These are phyloP conservation scores for Tiaroga cobitis DNA, from an alignment of 2,797 vertebrate genomes.

Conservation along the genomic window DNA sequence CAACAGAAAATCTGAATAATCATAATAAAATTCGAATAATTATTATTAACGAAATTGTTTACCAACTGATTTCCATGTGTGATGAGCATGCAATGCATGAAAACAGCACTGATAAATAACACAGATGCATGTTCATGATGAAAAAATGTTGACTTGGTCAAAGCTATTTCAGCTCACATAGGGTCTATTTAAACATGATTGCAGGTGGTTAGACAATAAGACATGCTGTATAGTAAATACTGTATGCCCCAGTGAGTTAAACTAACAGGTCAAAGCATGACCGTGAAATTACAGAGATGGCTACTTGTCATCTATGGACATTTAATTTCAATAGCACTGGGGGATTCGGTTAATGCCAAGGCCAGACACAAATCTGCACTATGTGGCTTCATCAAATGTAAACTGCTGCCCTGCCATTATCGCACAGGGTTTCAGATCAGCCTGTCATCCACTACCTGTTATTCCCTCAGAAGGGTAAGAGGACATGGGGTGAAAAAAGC, in stretches of 20 bases:
- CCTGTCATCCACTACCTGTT: constrained; percentile 66
- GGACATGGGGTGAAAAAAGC: constrained; percentile 62
- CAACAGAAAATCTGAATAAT: background rate
- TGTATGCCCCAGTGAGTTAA: constrained; percentile 34
- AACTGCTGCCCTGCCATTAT: constrained; percentile 73
- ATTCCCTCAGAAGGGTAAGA: constrained; percentile 54
- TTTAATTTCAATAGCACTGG: constrained; percentile 65
- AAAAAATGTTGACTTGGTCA: background rate
- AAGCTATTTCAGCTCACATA: background rate
- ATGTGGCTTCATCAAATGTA: constrained; percentile 72
- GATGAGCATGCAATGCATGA: background rate
- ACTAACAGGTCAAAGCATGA: constrained; percentile 24
- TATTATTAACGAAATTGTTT: background rate
- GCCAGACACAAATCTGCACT: constrained; percentile 69
- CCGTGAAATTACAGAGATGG: constrained; percentile 31
- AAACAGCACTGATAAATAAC: background rate
- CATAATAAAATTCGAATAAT: background rate
- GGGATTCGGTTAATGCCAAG: constrained; percentile 56
- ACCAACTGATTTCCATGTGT: background rate
- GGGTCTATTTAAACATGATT: background rate
- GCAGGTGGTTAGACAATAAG: background rate
- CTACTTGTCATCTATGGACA: constrained; percentile 54
- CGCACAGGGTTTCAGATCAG: constrained; percentile 61
- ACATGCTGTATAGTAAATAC: background rate
- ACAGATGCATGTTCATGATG: too few relatives aligned